These are phyloP conservation scores for Mastigias papua DNA, from an alignment of 30 jellyfish, hydroid and myxozoan species.

Conservation along the genomic window DNA sequence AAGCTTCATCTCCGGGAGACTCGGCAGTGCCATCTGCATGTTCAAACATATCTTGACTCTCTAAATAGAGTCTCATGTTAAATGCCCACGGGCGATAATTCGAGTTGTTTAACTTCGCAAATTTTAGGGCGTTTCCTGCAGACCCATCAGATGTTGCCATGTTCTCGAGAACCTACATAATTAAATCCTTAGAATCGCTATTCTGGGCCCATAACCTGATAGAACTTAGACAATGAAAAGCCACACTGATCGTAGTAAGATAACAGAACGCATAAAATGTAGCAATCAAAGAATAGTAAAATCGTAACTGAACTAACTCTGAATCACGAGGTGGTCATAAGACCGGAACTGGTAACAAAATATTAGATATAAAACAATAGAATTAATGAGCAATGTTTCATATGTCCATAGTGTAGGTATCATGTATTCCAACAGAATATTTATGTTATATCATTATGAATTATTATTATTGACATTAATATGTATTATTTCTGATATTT, in stretches of 20 bases:
- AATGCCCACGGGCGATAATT: slow-evolving; percentile 60
- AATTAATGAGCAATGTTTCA: background rate
- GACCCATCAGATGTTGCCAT: slow-evolving; percentile 45
- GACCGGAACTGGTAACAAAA: slow-evolving; percentile 18
- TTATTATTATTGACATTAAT: too few relatives aligned
- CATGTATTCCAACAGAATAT: background rate
- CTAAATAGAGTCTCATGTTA: slow-evolving; percentile 42
- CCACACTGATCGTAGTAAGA: background rate
- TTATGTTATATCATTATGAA: too few relatives aligned
- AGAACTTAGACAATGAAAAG: slow-evolving; percentile 1
- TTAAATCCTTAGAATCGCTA: background rate
- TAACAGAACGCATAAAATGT: background rate
- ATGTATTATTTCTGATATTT: too few relatives aligned
- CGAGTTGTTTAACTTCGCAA: slow-evolving; percentile 36
- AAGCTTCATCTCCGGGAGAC: slow-evolving; percentile 43
- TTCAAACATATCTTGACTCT: slow-evolving; percentile 52
- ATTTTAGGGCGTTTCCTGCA: slow-evolving; percentile 50
- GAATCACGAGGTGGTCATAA: background rate
- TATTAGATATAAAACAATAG: background rate
- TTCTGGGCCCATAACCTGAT: slow-evolving; percentile 64
- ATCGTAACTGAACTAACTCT: background rate
- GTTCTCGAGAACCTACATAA: background rate
- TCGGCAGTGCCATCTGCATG: slow-evolving; percentile 65
- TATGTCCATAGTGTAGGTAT: background rate
- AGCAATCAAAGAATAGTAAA: slow-evolving; percentile 4